A percentile compares a stretch with the other conserved stretches of the same genome.
Conservation (phyloP, 2,113 vertebrate genomes). For the Emberiza fucata region DNA sequence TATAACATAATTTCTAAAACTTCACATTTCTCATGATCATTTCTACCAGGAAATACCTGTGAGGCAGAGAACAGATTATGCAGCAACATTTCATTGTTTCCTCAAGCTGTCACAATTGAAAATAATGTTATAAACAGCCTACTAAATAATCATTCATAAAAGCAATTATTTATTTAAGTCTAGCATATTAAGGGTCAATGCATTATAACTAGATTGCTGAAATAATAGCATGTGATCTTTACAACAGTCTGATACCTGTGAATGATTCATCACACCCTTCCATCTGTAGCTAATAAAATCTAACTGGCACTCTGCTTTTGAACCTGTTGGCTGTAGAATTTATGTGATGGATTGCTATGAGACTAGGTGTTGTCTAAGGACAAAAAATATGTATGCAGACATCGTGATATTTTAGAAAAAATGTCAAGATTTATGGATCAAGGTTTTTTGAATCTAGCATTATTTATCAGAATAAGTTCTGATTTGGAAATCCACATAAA, state of each 20-base stretch:
- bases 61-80: slow-evolving; percentile 1
- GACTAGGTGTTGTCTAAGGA: background rate
- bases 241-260: background rate
- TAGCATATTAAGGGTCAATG: background rate
- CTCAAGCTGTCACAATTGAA: background rate
- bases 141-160: background rate
- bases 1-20: slow-evolving; percentile 45
- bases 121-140: background rate
- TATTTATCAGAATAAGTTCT: background rate
- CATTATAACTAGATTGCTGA: background rate
- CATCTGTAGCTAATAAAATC: background rate
- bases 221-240: background rate
- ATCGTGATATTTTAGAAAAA: background rate
- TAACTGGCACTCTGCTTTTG: background rate
- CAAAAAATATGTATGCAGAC: background rate
- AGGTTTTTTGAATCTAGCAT: background rate
- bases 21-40: slow-evolving; percentile 30
- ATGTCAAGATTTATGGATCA: background rate
- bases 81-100: slow-evolving; percentile 5
- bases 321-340: background rate
- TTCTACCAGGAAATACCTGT: slow-evolving; percentile 20
- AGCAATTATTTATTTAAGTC: background rate
- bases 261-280: background rate
- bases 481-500: background rate
- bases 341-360: background rate